phyloP scores from a whole-genome alignment of 2,113 vertebrate genomes.

The Malurus melanocephalus region DNA sequence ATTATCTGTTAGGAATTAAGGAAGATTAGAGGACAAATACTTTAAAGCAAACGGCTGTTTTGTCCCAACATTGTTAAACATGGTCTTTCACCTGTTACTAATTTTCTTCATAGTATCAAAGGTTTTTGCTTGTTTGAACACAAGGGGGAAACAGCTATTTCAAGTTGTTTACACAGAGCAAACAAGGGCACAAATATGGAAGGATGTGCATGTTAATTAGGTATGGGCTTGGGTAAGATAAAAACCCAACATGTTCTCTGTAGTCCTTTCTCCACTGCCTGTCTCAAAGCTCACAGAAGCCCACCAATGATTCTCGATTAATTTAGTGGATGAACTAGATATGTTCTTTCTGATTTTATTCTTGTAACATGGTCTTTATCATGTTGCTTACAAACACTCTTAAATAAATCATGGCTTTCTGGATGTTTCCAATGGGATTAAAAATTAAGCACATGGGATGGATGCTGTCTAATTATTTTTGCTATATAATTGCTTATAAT shows the following conservation, averaged over 20 bases:
- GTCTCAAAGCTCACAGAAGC: background rate
- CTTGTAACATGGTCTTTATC: background rate
- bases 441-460: background rate
- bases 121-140: constrained; percentile 38
- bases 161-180: constrained; percentile 39
- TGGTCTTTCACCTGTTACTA: constrained; percentile 48
- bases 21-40: constrained; percentile 12
- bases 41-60: background rate
- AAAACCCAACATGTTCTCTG: background rate
- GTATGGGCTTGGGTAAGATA: background rate
- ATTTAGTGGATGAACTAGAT: background rate
- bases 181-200: constrained; percentile 10
- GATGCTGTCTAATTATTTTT: background rate
- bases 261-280: background rate
- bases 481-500: too few relatives aligned
- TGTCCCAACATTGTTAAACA: background rate
- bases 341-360: background rate
- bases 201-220: constrained; percentile 23
- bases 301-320: background rate
- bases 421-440: background rate
- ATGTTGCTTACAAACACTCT: background rate
- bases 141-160: constrained; percentile 4
- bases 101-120: constrained; percentile 50
- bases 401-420: background rate
- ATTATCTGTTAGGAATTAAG: constrained; percentile 26